A percentile compares a stretch with the other conserved stretches of the same genome.
Conservation (phyloP, 2,797 vertebrate species). For the Oreochromis mossambicus region DNA sequence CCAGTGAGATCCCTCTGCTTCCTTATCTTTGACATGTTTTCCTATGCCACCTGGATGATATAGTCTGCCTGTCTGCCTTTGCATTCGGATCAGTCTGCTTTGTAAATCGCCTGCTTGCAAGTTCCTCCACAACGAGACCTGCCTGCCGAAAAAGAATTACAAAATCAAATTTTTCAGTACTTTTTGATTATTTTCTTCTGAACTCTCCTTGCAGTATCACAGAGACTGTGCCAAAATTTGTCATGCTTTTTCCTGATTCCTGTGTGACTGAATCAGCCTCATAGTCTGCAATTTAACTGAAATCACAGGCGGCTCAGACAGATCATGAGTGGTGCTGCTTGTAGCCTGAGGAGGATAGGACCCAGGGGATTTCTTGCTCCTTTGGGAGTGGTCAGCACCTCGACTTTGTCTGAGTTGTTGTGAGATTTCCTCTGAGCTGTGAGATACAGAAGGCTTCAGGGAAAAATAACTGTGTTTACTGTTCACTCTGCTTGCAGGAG, state of each 20-base stretch:
- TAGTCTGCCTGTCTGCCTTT: constrained; percentile 46
- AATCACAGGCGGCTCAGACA: constrained; percentile 45
- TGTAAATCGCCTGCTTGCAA: constrained; percentile 53
- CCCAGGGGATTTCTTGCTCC: constrained; percentile 73
- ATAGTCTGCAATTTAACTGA: constrained; percentile 3
- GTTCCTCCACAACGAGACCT: background rate
- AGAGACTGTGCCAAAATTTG: background rate
- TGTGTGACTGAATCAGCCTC: constrained; percentile 30
- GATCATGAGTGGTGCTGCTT: constrained; percentile 24
- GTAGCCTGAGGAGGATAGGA: constrained; percentile 76
- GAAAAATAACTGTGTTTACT: constrained; percentile 46
- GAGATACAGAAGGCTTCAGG: constrained; percentile 39
- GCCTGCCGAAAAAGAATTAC: constrained; percentile 15
- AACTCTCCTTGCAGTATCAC: background rate
- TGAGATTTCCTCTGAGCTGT: constrained; percentile 68
- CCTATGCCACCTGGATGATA: constrained; percentile 28
- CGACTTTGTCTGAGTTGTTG: constrained; percentile 69
- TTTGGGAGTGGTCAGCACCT: constrained; percentile 77
- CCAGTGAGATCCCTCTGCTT: constrained; percentile 45
- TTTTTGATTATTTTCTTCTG: background rate
- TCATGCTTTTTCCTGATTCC: constrained; percentile 1
- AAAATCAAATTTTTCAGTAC: background rate
- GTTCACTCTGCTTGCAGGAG: constrained; percentile 71
- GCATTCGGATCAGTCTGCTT: constrained; percentile 40
- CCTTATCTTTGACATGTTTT: constrained; percentile 34